phyloP scores from a whole-genome alignment of 1,140 invertebrate genomes.

The Pseudomyrmex dendroicus region DNA sequence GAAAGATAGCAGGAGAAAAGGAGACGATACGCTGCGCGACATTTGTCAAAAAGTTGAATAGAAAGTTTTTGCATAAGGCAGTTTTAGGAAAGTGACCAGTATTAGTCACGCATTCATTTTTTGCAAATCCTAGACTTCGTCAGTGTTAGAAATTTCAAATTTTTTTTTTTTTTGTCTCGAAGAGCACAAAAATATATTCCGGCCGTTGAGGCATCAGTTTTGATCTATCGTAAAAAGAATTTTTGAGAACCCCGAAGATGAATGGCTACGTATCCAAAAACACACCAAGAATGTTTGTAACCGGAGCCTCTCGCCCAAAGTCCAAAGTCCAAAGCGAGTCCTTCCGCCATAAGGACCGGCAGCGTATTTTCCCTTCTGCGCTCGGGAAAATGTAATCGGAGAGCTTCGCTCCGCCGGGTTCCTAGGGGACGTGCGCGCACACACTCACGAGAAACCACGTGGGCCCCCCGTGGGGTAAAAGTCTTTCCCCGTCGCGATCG shows the following conservation, averaged over 20 bases:
- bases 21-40: too few species aligned
- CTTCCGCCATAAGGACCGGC: conserved; percentile 26
- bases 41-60: too few species aligned
- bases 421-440: conserved; percentile 33
- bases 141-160: too few species aligned
- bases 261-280: conserved; percentile 5
- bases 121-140: too few species aligned
- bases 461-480: conserved; percentile 80
- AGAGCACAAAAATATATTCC: background rate
- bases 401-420: conserved; percentile 46
- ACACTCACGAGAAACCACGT: conserved; percentile 74
- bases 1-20: too few species aligned
- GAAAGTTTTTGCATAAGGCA: too few species aligned
- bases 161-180: too few species aligned
- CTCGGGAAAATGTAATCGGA: conserved; percentile 75
- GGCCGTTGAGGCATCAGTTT: background rate
- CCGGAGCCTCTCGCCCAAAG: conserved; percentile 29
- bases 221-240: background rate
- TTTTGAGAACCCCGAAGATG: background rate
- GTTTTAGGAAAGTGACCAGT: too few species aligned
- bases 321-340: background rate
- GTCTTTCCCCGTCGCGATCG: conserved; percentile 79
- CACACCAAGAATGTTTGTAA: conserved; percentile 19
- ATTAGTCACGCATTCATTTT: too few species aligned
- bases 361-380: conserved; percentile 36